Base-by-base conservation (phyloP, 2,888 invertebrate species). In the Arenicola marina region DNA sequence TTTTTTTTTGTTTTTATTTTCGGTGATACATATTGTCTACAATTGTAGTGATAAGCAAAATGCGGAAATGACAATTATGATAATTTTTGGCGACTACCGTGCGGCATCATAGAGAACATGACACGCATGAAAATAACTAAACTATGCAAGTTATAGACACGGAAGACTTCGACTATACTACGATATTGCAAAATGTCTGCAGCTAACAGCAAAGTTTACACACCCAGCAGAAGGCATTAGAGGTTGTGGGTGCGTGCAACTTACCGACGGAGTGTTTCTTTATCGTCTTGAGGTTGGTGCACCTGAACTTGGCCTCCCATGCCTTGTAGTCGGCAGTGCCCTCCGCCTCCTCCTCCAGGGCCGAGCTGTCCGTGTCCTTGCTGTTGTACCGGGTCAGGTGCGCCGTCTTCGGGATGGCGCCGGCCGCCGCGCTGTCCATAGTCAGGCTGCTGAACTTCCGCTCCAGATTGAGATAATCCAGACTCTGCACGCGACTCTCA, bases 291-390 rank as follows among this genome's bases (percentile, higher is more conserved):
- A 84, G 78, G 57, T 80, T 83, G 66, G 83, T 80, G 69, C 84
- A 85, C 32, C 84, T 75, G 55, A 85, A 80, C 68, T 84, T 84
- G 56, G 84, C 84, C 73, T 85, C 84, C 77, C 85, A 79, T 11
- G 83, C 83, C 68, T 84, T 85, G 68, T 83, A 81, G 69, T 84
- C 78, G 7, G 62, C 60, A n/a, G 56, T 58, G 15, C 59, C 55
- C 65, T 79, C 78, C 31, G 74, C 75, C 31, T 79, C 84, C 62
- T 85, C 85, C 68, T 84, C 85, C 73, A 84, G 78, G 21, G 83
- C 81, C 21, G 81, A 80, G 63, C 78, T 77, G 66, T 81, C 81
- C 28, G 79, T 79, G 69, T 81, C 81, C 60, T 77, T 76, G 68
- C 77, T 77, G 43, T 56, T 56, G 26, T 56, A 56, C 21, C 43